Conservation (phyloP, 1,140 invertebrate species). For the Archivesica marissinica region DNA sequence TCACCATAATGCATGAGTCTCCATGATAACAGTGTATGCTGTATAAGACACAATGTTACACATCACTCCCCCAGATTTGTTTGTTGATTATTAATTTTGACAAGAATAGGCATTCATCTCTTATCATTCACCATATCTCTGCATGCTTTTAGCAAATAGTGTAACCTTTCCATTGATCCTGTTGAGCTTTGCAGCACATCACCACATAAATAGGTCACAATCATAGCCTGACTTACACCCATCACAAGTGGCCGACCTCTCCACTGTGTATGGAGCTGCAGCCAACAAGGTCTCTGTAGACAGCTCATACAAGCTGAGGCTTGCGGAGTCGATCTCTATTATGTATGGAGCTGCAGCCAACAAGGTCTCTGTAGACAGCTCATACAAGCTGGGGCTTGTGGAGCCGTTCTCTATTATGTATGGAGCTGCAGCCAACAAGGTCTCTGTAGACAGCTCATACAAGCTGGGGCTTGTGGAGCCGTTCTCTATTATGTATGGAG, state of each 20-base stretch:
- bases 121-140: neutral
- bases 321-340: no score
- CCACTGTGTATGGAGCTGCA: neutral
- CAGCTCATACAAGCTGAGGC: neutral
- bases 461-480: no score
- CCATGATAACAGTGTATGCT: neutral
- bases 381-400: conserved; percentile 1
- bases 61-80: neutral
- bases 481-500: no score
- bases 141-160: neutral
- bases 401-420: no score
- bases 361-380: neutral
- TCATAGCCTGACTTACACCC: no score
- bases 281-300: neutral
- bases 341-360: neutral
- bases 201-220: no score
- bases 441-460: neutral
- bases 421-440: neutral
- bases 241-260: no score
- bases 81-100: conserved; percentile 20
- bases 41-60: neutral
- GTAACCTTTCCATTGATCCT: neutral
- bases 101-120: neutral
- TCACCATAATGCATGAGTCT: neutral
- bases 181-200: no score